Conservation (phyloP, 2,797 vertebrate genomes). For the Luscinia luscinia region DNA sequence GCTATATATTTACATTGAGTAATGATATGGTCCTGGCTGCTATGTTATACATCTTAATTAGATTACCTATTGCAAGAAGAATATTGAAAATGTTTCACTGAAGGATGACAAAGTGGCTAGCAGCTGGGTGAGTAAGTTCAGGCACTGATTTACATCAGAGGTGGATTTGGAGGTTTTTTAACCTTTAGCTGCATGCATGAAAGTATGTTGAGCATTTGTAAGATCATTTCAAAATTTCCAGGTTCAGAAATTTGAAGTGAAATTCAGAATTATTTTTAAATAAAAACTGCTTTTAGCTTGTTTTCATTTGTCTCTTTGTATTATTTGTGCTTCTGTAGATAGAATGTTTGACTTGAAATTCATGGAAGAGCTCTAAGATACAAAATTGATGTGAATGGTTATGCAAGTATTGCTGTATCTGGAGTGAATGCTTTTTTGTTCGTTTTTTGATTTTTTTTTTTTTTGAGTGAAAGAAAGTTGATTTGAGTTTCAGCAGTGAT, state of each 20-base stretch:
- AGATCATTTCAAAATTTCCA: neutral
- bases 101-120: neutral
- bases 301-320: neutral
- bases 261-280: neutral
- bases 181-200: neutral
- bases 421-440: neutral
- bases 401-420: neutral
- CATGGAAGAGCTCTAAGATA: neutral
- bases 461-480: neutral
- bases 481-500: neutral
- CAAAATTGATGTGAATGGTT: neutral
- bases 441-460: too few species aligned
- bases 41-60: conserved; percentile 28
- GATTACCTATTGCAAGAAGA: neutral
- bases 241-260: neutral
- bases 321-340: neutral
- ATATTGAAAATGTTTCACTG: neutral
- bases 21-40: neutral
- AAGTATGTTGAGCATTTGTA: neutral
- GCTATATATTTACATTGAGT: conserved; percentile 9
- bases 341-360: neutral
- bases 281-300: neutral
- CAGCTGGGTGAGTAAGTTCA: neutral
- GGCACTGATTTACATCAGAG: neutral
- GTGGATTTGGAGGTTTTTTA: neutral